Evolutionary conservation across 2,797 vertebrate genomes (phyloP), one percentile per base, ranked within the genome.

Genomic region (Pelodytes ibericus): DNA sequence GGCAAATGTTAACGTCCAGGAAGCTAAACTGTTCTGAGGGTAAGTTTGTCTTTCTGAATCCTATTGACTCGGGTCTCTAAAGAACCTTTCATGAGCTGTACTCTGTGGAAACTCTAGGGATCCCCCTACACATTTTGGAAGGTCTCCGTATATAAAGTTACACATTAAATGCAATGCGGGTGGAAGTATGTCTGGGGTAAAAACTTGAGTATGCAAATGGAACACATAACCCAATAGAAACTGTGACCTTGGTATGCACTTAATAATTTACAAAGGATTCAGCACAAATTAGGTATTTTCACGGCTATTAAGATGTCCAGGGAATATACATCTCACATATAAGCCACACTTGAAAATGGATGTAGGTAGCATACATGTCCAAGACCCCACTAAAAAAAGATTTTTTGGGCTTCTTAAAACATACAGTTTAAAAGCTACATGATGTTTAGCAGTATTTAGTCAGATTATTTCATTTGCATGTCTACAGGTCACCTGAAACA

Each of bases 81-180:
- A 56, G 66, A 70, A 59, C 59, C 74, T 76, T 76, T 76, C 47
- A 76, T 70, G 59, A 76, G 57, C 2, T 7, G 5, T 41, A 30
- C 13, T 47, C 1, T 16, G n/a, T 67, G 59, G 66, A 76, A 69
- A 63, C 66, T 76, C 66, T 41, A 76, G 66, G 47, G 47, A 70
- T 24, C 47, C 58, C 66, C 74, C 31, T 63, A 36, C 63, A 41
- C 66, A 63, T 63, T 63, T 75, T 29, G 58, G 61, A 69, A 61
- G 41, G 27, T 49, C 51, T 65, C 44, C 27, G 44, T 62, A 56
- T 76, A 62, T 76, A 63, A 41, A 69, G 44, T 61, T 75, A 69
- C 65, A 39, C 57, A 41, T 33, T 5, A 75, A 41, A 68, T 60
- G 64, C 58, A 61, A 68, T 60, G 29, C 47, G 20, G 36, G 68